phyloP scores from a whole-genome alignment of 2,888 invertebrate species.

The Gari tellinella region DNA sequence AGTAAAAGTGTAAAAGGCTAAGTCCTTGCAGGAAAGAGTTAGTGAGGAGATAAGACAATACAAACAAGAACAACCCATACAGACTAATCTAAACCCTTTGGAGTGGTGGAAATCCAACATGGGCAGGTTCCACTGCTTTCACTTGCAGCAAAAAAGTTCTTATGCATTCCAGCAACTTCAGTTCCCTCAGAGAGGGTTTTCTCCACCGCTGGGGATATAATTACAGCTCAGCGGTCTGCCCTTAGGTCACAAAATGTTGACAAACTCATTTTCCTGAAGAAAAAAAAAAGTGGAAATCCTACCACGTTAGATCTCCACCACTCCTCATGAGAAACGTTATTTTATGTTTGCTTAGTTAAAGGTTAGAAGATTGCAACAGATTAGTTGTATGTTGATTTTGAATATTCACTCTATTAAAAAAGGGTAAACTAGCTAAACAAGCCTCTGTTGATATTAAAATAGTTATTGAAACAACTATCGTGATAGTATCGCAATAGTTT shows the following conservation, averaged over 20 bases:
- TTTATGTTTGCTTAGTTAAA: too few species aligned
- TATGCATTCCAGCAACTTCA: slow-evolving; percentile 38
- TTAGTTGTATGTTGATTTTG: too few species aligned
- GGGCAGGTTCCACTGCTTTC: slow-evolving; percentile 26
- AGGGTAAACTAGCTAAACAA: too few species aligned
- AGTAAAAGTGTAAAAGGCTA: slow-evolving; percentile 17
- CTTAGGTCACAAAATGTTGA: slow-evolving; percentile 34
- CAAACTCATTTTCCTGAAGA: slow-evolving; percentile 39
- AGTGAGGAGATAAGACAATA: slow-evolving; percentile 16
- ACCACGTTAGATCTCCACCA: too few species aligned
- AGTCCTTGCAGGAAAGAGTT: slow-evolving; percentile 2
- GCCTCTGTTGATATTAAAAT: too few species aligned
- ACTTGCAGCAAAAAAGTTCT: slow-evolving; percentile 12
- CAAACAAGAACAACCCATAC: slow-evolving; percentile 13
- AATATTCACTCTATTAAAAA: too few species aligned
- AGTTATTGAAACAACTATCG: too few species aligned
- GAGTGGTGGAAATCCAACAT: slow-evolving; percentile 32
- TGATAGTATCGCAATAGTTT: too few species aligned
- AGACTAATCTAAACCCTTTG: slow-evolving; percentile 14
- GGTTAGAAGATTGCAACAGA: too few species aligned
- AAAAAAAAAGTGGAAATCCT: too few species aligned
- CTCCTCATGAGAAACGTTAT: too few species aligned
- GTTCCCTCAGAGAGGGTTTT: slow-evolving; percentile 33
- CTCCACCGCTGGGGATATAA: slow-evolving; percentile 41
- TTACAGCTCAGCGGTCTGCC: slow-evolving; percentile 32